Base-by-base conservation (phyloP, 1,140 invertebrate genomes). In the Drosophila sulfurigaster region DNA sequence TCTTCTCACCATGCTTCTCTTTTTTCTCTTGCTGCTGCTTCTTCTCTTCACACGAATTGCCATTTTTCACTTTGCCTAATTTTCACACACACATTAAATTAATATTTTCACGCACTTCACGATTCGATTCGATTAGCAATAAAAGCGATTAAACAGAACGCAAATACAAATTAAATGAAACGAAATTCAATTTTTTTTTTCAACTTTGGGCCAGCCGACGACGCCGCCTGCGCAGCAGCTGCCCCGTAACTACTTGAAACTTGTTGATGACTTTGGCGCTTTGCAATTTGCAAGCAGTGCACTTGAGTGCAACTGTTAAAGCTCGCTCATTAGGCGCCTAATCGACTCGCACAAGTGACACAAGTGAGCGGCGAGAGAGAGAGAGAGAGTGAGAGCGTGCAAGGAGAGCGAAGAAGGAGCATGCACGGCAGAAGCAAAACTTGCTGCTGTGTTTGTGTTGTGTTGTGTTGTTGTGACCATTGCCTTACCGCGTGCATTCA, bases 321-420 rank as follows among this genome's bases (percentile, higher is more conserved):
- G 67, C 63, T 46, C 62, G 71, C 76, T 79, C 77, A 82, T 82
- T 82, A 83, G 72, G 72, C 72, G 67, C 81, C 81, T 83, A 83
- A 82, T 83, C 75, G 80, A 70, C 64, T 66, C 57, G 30, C 30
- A 5, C 5, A 57, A 38, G 35, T 7, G 69, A 28, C 35, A 57
- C 25, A 30, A 52, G n/a, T 48, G 45, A 46, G 57, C 41, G 20
- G 43, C n/a, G n/a, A n/a, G 45, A 49, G 16, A 30, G n/a, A 11
- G 11, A 46, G 51, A 5, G 48, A 6, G 49, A 10, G 4, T 8
- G 48, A 41, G 15, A 5, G 60, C 11, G 32, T 3, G 10, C 6
- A 38, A 25, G 7, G 46, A 16, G 25, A 30, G 51, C 16, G 48
- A 51, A 25, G 20, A 4, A 25, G 20, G 20, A 25, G 49, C 45